Base-by-base conservation (phyloP, 2,113 vertebrate genomes). In the Saguinus midas region DNA sequence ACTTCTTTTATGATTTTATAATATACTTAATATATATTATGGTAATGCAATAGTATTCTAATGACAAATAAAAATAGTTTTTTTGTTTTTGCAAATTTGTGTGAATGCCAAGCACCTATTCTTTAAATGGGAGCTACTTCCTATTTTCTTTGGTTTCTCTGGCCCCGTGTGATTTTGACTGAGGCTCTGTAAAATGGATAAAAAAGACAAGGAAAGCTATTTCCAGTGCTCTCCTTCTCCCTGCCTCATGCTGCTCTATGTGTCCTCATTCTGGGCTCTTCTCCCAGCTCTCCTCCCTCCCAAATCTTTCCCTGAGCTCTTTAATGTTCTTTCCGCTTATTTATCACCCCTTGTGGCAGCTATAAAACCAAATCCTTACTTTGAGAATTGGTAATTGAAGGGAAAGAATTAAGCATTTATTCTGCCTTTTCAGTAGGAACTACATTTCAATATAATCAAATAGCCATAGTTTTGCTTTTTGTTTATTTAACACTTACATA, bases 321-420 rank as follows among this genome's bases (percentile, higher is more conserved):
- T 96, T 82, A 98, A 96, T 97, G 95, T 97, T 96, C 91, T 88
- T 96, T 96, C 93, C 2, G 55, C 79, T 96, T 96, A 96, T 93
- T 97, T 96, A 95, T 96, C 89, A 97, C 86, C 95, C 90, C 89
- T 97, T 91, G 89, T 96, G 96, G 91, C 91, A 96, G 96, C 96
- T 94, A 97, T 97, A 96, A 97, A 98, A 96, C 82, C 78, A 96
- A 96, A 97, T 97, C 66, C 89, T 97, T 97, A 98, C 95, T 97
- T 97, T 93, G 91, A 97, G 95, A 96, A 90, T 96, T 97, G 95
- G 89, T 97, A 97, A 97, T 98, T 96, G 97, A 97, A 97, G 86
- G 89, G 89, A 96, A 96, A 96, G 78, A 97, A 97, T 94, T 97
- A 97, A 83, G 91, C 95, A 96, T 97, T 96, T 97, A 97, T 96